These are phyloP conservation scores for Dermochelys coriacea DNA, from an alignment of 2,797 vertebrate species.

Conservation along the genomic window DNA sequence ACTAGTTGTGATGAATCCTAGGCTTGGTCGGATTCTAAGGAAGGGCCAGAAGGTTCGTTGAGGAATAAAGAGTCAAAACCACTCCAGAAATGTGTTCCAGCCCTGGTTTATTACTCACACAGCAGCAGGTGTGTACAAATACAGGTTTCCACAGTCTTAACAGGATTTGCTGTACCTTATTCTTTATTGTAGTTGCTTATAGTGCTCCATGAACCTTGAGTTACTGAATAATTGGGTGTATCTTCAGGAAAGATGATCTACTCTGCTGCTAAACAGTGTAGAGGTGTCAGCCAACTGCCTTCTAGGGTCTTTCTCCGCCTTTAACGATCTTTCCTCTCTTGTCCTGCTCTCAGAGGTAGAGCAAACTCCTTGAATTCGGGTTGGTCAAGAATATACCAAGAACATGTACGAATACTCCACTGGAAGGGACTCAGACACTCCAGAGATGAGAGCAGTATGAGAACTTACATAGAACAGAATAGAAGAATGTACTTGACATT, in stretches of 20 bases:
- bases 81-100: constrained; percentile 78
- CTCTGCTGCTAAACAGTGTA: background rate
- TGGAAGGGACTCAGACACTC: background rate
- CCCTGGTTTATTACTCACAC: constrained; percentile 77
- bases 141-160: constrained; percentile 66
- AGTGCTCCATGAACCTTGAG: background rate
- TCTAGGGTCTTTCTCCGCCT: background rate
- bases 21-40: constrained; percentile 79
- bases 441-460: background rate
- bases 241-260: background rate
- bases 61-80: constrained; percentile 80
- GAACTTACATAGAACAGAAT: background rate
- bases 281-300: background rate
- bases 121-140: constrained; percentile 82
- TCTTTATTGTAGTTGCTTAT: constrained; percentile 27
- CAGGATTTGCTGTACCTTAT: constrained; percentile 53
- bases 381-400: background rate
- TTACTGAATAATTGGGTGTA: background rate
- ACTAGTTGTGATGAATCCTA: constrained; percentile 76
- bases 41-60: constrained; percentile 80
- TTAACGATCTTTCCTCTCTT: background rate
- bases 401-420: background rate
- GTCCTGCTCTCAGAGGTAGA: background rate
- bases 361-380: background rate
- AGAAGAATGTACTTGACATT: background rate